Base-by-base conservation (phyloP, 2,888 invertebrate genomes). In the Nycteola revayana region DNA sequence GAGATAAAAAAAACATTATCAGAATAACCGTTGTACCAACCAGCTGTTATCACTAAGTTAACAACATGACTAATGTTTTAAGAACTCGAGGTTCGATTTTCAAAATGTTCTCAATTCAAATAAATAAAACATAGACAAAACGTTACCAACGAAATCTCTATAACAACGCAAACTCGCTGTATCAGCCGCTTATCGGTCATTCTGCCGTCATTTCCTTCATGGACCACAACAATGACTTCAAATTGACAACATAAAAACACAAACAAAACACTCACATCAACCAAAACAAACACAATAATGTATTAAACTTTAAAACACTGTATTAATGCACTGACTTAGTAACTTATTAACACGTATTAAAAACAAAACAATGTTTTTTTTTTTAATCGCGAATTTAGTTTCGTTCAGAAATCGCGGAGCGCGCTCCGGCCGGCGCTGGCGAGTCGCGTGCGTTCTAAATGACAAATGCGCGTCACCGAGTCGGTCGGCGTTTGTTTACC, bases 401-500 rank as follows among this genome's bases (percentile, higher is more conserved):
- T 58, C 67, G 67, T 73, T 76, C 68, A 60, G 44, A 66, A 38
- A 42, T 36, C 55, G 52, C 63, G 63, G 69, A 64, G 69, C 64
- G 71, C 75, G 71, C 68, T 61, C 47, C 61, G 62, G 63, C 62
- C 48, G 48, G 63, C 73, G 63, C 70, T 69, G 60, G 67, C 66
- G 65, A 63, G 66, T 67, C 67, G 74, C 62, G 70, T 65, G 68
- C 76, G 69, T 75, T 73, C 74, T 67, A 70, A 85, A 80, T 86
- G 86, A 86, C 86, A 87, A 87, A 87, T 83, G 85, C 75, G 77
- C 78, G 76, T 75, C 77, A 73, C 66, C 64, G 66, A 61, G 67
- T 75, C 76, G 48, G 53, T 56, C 58, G 59, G 45, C 63, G 66
- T 78, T 80, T 83, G 82, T 85, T 83, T 83, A 82, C 81, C 60